These are phyloP conservation scores for Ambastaia sidthimunki DNA, from an alignment of 2,797 vertebrate species.

Conservation along the genomic window DNA sequence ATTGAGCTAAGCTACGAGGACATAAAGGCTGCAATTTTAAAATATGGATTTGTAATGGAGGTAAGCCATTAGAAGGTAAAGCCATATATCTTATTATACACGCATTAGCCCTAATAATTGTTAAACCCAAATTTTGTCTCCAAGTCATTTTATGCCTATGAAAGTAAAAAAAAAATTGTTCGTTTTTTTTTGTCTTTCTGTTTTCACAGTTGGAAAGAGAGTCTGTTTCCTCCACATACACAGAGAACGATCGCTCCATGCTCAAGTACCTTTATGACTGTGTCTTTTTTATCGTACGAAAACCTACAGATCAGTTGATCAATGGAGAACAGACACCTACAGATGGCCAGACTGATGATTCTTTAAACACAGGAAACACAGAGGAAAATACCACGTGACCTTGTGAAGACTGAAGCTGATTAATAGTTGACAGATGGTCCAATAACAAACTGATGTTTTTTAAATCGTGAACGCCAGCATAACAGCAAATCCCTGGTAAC, in stretches of 20 bases:
- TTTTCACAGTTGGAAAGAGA: slow-evolving; percentile 86
- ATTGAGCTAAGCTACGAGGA: slow-evolving; percentile 97
- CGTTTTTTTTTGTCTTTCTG: not conserved
- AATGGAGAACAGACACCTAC: slow-evolving; percentile 64
- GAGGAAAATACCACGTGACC: slow-evolving; percentile 69
- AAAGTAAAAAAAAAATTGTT: not conserved
- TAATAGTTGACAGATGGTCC: slow-evolving; percentile 12
- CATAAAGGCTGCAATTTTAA: slow-evolving; percentile 88
- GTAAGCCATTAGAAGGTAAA: slow-evolving; percentile 70
- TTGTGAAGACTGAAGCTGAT: slow-evolving; percentile 15
- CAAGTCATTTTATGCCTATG: not conserved
- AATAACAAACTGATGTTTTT: slow-evolving; percentile 15
- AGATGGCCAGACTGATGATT: slow-evolving; percentile 65
- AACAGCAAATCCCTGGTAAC: not conserved
- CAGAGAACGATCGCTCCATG: slow-evolving; percentile 96
- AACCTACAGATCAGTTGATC: slow-evolving; percentile 78
- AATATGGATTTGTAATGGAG: slow-evolving; percentile 92
- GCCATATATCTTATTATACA: not conserved
- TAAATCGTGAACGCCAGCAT: slow-evolving; percentile 28
- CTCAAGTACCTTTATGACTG: slow-evolving; percentile 97
- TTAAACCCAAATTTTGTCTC: not conserved
- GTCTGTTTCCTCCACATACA: slow-evolving; percentile 94
- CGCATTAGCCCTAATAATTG: not conserved
- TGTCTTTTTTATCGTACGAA: slow-evolving; percentile 93
- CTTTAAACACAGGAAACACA: slow-evolving; percentile 66